Percentiles rank a stretch among this genome's conserved stretches.
Conservation (phyloP, 2,113 vertebrate genomes). For the Paradisaea rubra region DNA sequence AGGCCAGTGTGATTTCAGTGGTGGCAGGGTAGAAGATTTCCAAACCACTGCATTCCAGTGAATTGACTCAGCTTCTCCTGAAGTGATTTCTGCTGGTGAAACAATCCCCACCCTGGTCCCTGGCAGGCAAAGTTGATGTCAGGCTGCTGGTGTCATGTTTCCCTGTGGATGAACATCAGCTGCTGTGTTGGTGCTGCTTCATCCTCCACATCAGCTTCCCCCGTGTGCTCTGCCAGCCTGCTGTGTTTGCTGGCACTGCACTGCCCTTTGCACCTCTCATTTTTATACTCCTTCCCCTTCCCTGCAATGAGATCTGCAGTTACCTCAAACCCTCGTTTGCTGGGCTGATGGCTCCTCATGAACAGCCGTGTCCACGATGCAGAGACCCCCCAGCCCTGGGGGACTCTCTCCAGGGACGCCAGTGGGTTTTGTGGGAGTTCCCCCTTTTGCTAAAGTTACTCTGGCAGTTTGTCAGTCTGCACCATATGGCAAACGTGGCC, state of each 20-base stretch:
- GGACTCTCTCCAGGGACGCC: neutral
- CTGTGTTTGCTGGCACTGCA: neutral
- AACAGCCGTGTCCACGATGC: accelerated
- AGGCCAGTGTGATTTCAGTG: neutral
- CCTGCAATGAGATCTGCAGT: neutral
- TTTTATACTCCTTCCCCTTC: neutral
- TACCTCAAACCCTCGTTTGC: neutral
- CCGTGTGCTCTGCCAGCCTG: neutral
- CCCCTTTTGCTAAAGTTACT: neutral
- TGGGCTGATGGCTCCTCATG: neutral
- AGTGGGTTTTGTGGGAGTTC: neutral
- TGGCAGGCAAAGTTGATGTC: neutral
- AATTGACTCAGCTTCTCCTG: neutral
- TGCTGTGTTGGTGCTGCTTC: neutral
- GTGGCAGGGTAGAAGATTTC: neutral
- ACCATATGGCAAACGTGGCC: neutral
- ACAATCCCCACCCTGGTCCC: neutral
- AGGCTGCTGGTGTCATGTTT: neutral
- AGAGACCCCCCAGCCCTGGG: neutral
- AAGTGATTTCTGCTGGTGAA: neutral
- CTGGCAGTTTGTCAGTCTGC: neutral
- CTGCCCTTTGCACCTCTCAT: neutral
- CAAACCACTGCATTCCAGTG: neutral
- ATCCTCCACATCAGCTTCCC: neutral
- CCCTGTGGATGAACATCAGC: neutral